Base-by-base conservation (phyloP, 2,888 invertebrate genomes). In the Lasioglossum calceatum region DNA sequence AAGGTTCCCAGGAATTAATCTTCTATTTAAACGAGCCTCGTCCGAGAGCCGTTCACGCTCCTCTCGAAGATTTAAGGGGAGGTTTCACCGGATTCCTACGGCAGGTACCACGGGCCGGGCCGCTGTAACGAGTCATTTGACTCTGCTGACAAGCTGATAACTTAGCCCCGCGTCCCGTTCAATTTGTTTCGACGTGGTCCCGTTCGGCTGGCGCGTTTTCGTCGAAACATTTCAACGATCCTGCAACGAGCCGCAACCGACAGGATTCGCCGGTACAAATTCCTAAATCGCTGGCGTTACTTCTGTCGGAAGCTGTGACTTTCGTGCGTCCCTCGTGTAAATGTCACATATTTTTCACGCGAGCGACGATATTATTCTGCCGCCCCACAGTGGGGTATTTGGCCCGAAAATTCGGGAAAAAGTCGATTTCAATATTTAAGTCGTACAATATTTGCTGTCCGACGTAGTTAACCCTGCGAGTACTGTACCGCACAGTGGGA, bases 1-100 rank as follows among this genome's bases (percentile, higher is more conserved):
- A 88, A 82, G 87, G 80, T 75, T 77, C 70, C 82, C 79, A 75
- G 77, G 70, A 80, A 88, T 88, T 83, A 85, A 85, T 90, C 79
- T 67, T 12, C 71, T 27, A 54, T 73, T 77, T 70, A 54, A 73
- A 77, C 77, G 81, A 47, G 36, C 72, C 70, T 47, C 54, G 42
- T 42, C 23, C n/a, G 61, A 3, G 58, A 2, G 44, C 32, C 77
- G 76, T 12, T 50, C 71, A 12, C 32, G 61, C 3, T 39, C 4
- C 27, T 58, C 14, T n/a, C 16, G 54, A 58, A 77, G 79, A 85
- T 85, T 79, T 85, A 77, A 54, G 16, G 81, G n/a, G 54, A 36
- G 39, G 73, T 77, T 67, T 12, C 64, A 1, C 42, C 27, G 84
- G 27, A 84, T 84, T 76, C 75, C 75, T 61, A 23, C 23, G 42